phyloP scores from a whole-genome alignment of 2,113 vertebrate genomes.

The Hippocampus mohnikei region DNA sequence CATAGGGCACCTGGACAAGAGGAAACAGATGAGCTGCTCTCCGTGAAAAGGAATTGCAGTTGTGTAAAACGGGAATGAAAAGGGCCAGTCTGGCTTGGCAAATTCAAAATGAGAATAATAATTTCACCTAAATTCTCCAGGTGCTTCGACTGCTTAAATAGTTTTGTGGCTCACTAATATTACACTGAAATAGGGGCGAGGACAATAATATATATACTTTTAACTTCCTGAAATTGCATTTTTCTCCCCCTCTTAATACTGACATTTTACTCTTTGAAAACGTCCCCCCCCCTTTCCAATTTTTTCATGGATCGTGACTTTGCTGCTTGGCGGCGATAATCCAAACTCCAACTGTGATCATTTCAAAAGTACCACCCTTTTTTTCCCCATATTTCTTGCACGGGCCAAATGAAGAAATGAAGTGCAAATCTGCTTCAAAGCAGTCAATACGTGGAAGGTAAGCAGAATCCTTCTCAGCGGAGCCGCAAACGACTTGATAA shows the following conservation, averaged over 20 bases:
- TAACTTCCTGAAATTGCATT: background rate
- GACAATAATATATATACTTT: no score
- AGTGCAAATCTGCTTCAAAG: background rate
- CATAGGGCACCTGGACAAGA: background rate
- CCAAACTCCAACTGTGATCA: background rate
- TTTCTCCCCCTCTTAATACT: background rate
- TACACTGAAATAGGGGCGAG: no score
- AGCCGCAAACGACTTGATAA: conserved; percentile 27
- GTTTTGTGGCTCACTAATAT: no score
- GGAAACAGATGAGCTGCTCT: background rate
- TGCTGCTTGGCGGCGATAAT: background rate
- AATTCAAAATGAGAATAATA: no score
- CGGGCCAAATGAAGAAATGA: background rate
- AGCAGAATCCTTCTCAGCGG: conserved; percentile 15
- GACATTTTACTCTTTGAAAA: background rate
- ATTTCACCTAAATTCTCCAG: no score
- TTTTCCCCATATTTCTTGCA: background rate
- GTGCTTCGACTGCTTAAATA: no score
- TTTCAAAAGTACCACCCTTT: background rate
- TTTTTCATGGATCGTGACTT: background rate
- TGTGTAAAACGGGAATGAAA: background rate
- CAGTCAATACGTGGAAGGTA: conserved; percentile 2
- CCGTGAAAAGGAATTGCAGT: background rate
- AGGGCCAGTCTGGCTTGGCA: no score
- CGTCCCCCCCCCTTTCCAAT: background rate